Evolutionary conservation across 2,888 invertebrate genomes (phyloP).

Genomic region (Apeira syringaria): DNA sequence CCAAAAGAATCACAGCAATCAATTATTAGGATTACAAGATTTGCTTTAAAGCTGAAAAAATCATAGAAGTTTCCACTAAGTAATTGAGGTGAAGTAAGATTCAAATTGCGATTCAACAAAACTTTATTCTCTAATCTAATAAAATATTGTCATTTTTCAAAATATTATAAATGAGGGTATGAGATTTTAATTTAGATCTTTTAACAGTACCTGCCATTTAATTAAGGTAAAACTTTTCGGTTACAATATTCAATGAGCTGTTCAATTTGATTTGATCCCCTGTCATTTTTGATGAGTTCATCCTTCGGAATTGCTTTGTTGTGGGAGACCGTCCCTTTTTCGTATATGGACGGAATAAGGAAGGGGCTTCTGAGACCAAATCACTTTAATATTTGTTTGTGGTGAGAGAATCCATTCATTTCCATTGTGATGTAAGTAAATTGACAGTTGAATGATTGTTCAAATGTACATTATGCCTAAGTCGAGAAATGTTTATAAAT

Average conservation of each 20-base stretch:
- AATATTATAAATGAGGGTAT: slow-evolving; percentile 27
- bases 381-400: neutral
- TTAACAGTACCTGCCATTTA: slow-evolving; percentile 32
- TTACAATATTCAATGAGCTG: slow-evolving; percentile 43
- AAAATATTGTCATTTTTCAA: slow-evolving; percentile 31
- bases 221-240: slow-evolving; percentile 41
- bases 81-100: slow-evolving; percentile 18
- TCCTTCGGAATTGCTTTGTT: slow-evolving; percentile 47
- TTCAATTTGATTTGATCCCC: slow-evolving; percentile 49
- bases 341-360: slow-evolving; percentile 1
- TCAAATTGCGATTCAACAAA: slow-evolving; percentile 29
- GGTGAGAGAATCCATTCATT: too few relatives aligned
- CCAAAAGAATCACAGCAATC: too few relatives aligned
- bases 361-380: neutral
- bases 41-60: too few relatives aligned
- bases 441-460: too few relatives aligned
- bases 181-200: slow-evolving; percentile 34
- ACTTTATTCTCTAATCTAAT: slow-evolving; percentile 33
- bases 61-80: too few relatives aligned
- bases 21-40: too few relatives aligned
- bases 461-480: too few relatives aligned
- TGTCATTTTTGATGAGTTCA: slow-evolving; percentile 49
- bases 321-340: slow-evolving; percentile 35
- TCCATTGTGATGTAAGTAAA: too few relatives aligned
- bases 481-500: too few relatives aligned